Conservation (phyloP, 2,113 vertebrate genomes). For the Rhinoptilus africanus region DNA sequence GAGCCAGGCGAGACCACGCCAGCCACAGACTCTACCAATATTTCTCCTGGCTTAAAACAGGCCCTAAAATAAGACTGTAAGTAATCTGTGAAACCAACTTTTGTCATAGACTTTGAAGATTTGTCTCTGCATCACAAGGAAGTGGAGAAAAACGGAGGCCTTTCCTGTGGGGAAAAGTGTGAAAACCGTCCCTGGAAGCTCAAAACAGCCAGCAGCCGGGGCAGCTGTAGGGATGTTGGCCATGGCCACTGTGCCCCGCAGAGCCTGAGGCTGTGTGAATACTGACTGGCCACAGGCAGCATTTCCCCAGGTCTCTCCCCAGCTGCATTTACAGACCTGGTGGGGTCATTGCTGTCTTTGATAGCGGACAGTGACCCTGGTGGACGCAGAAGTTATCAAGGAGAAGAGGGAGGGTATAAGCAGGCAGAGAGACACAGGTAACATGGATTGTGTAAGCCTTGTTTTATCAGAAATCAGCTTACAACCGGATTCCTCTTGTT, state of each 20-base stretch:
- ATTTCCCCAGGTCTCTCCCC: neutral
- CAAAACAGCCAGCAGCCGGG: neutral
- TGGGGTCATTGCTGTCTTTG: neutral
- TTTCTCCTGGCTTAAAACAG: slow-evolving; percentile 6
- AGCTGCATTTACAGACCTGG: neutral
- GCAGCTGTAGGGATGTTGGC: neutral
- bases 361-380: neutral
- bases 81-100: neutral
- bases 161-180: neutral
- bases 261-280: neutral
- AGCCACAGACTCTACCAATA: neutral
- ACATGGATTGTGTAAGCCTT: neutral
- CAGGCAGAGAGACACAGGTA: neutral
- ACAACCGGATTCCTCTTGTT: neutral
- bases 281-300: neutral
- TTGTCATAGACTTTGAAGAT: neutral
- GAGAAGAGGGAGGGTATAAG: neutral
- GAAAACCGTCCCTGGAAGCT: neutral
- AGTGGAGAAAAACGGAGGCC: neutral
- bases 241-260: neutral
- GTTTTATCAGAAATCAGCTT: neutral
- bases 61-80: neutral
- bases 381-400: accelerated
- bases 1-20: neutral
- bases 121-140: neutral